Evolutionary conservation across 1,140 invertebrate genomes (phyloP).

Genomic region (Polyergus mexicanus): DNA sequence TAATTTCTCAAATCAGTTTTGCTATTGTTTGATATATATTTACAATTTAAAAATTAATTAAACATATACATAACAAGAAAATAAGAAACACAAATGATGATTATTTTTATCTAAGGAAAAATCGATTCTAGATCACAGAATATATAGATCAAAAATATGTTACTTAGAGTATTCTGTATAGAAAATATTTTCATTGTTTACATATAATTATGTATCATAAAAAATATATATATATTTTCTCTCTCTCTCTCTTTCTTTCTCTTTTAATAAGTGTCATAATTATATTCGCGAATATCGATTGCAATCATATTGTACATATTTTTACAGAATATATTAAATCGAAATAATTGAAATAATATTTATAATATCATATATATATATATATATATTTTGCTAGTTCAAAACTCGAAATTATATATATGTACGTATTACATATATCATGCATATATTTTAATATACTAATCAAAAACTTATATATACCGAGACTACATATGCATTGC

Average conservation of each 20-base stretch:
- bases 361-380: neutral
- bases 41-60: too few relatives aligned
- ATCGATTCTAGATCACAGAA: too few relatives aligned
- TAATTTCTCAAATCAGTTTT: conserved; percentile 9
- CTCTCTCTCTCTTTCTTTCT: too few relatives aligned
- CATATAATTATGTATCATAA: too few relatives aligned
- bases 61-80: too few relatives aligned
- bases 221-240: too few relatives aligned
- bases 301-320: neutral
- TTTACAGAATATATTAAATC: neutral
- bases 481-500: conserved; percentile 25
- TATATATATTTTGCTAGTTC: neutral
- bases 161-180: too few relatives aligned
- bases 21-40: neutral
- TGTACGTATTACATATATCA: too few relatives aligned
- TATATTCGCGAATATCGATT: neutral
- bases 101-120: too few relatives aligned
- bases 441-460: neutral
- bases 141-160: too few relatives aligned
- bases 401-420: conserved; percentile 2
- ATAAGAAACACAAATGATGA: too few relatives aligned
- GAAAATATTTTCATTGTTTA: too few relatives aligned
- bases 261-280: neutral
- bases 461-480: conserved; percentile 39
- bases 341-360: neutral